Evolutionary conservation across 2,888 invertebrate genomes (phyloP).

Genomic region (Pseudococcus longispinus): DNA sequence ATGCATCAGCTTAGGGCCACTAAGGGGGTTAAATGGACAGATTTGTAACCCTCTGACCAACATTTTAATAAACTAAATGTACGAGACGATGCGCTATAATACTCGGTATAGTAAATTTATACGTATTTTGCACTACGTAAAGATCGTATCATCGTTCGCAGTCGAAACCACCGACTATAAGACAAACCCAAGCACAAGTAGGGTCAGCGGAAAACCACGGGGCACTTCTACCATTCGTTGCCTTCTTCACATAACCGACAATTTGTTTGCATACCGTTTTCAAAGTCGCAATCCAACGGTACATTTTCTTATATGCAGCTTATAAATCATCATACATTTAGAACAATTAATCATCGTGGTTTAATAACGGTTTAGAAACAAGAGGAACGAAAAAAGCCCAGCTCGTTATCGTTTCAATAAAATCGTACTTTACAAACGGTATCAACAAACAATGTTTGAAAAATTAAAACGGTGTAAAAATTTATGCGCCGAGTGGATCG

Average conservation of each 20-base stretch:
- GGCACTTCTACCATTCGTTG: background rate
- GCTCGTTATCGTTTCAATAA: conserved; percentile 4
- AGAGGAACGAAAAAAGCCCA: background rate
- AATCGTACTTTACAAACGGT: background rate
- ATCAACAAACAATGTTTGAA: background rate
- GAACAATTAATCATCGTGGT: conserved; percentile 4
- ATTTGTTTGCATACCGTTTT: background rate
- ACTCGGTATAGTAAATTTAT: too few species aligned
- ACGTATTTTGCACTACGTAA: background rate
- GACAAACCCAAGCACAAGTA: background rate
- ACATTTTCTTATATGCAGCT: background rate
- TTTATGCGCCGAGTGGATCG: background rate
- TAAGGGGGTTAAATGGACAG: background rate
- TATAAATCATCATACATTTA: conserved; percentile 4
- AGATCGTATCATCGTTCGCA: conserved; percentile 1
- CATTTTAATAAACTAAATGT: background rate
- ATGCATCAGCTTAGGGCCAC: background rate
- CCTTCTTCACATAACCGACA: background rate
- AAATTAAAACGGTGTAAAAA: background rate
- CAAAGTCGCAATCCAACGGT: background rate
- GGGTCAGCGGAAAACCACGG: background rate
- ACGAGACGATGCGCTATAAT: background rate
- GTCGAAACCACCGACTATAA: too few species aligned
- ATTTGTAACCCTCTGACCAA: background rate
- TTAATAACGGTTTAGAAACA: background rate